A percentile compares a stretch with the other conserved stretches of the same genome.
phyloP scores from a whole-genome alignment of 2,797 vertebrate species.

The Graptemys geographica region DNA sequence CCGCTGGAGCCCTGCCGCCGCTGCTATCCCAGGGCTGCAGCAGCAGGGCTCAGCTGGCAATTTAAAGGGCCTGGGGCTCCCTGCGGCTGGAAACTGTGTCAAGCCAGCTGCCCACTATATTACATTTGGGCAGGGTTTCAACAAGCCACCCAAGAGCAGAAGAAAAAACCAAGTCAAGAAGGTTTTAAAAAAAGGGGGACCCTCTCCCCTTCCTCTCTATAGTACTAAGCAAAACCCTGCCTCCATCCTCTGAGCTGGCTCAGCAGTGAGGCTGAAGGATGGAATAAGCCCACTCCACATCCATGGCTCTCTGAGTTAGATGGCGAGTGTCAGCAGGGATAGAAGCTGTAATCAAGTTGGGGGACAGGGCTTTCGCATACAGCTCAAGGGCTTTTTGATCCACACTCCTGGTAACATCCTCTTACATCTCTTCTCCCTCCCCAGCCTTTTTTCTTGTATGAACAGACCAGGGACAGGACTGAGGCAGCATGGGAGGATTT shows the following conservation, averaged over 20 bases:
- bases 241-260: background rate
- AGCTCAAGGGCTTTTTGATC: background rate
- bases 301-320: too few relatives aligned
- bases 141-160: fast-evolving
- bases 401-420: background rate
- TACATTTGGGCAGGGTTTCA: background rate
- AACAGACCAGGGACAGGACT: background rate
- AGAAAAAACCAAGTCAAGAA: fast-evolving
- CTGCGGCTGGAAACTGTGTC: too few relatives aligned
- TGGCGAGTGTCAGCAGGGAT: background rate
- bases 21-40: too few relatives aligned
- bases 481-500: background rate
- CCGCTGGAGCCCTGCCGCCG: too few relatives aligned
- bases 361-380: background rate
- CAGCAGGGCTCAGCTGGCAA: too few relatives aligned
- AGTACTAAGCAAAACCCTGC: background rate
- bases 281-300: background rate
- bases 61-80: too few relatives aligned
- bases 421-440: too few relatives aligned
- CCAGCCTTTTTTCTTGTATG: background rate
- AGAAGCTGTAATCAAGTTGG: background rate
- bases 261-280: background rate
- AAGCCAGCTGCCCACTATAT: too few relatives aligned
- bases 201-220: background rate
- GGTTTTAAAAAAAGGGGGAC: fast-evolving